Conservation (phyloP, 2,888 invertebrate genomes). For the Phorcus lineatus region DNA sequence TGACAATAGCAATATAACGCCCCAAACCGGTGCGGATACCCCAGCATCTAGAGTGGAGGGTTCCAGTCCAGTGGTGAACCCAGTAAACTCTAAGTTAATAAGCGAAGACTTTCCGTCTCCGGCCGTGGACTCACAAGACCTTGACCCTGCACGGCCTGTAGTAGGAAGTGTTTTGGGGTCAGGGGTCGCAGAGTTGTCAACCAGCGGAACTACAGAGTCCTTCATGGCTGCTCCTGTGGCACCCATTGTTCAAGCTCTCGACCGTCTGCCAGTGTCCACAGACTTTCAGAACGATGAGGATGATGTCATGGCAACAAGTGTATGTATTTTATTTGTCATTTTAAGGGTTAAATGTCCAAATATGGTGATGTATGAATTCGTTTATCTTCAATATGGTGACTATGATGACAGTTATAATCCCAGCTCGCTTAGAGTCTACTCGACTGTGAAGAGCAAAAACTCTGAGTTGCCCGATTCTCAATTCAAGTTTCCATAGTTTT, state of each 20-base stretch:
- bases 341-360: background rate
- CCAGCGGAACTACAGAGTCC: background rate
- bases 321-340: background rate
- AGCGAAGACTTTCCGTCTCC: background rate
- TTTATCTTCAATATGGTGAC: background rate
- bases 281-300: slow-evolving; percentile 31
- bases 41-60: background rate
- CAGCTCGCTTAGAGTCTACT: slow-evolving; percentile 18
- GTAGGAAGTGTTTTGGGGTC: background rate
- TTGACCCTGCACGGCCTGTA: background rate
- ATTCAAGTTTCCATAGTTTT: too few relatives aligned
- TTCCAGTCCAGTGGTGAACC: background rate
- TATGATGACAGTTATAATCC: background rate
- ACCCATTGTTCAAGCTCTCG: slow-evolving; percentile 4
- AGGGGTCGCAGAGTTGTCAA: background rate
- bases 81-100: background rate
- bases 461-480: background rate
- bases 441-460: background rate
- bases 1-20: slow-evolving; percentile 22
- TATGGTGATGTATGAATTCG: too few relatives aligned
- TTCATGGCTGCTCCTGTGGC: background rate
- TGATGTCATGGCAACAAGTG: slow-evolving; percentile 21
- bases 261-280: slow-evolving; percentile 18
- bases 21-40: background rate
- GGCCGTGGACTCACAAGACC: background rate